Evolutionary conservation across 2,113 vertebrate species (phyloP).

Genomic region (Arothron firmamentum): DNA sequence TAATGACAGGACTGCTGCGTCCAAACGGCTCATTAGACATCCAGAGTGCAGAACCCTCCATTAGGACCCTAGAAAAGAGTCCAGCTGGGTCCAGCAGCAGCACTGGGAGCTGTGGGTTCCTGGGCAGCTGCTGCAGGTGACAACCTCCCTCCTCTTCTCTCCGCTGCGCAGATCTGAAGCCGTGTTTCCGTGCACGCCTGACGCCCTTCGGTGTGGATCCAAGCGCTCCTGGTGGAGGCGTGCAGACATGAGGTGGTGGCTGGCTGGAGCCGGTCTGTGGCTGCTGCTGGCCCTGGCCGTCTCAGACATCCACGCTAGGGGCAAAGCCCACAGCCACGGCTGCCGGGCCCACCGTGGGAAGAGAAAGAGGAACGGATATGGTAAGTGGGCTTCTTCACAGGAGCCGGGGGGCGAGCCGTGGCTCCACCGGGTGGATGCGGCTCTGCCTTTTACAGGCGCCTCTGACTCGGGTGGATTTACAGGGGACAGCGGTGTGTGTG

Average conservation of each 20-base stretch:
- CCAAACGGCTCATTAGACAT: constrained; percentile 54
- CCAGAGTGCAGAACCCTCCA: constrained; percentile 30
- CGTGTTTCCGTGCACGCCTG: no score
- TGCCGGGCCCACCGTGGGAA: constrained; percentile 29
- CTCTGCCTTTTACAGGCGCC: no score
- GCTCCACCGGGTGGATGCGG: no score
- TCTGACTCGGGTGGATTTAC: no score
- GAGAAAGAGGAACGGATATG: constrained; percentile 35
- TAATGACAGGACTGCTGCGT: constrained; percentile 58
- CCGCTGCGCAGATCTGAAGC: no score
- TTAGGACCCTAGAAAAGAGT: constrained; percentile 38
- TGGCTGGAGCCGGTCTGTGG: constrained; percentile 59
- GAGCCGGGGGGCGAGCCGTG: no score
- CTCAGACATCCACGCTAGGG: constrained; percentile 48
- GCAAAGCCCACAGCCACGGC: constrained; percentile 36
- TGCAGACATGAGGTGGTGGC: constrained; percentile 76
- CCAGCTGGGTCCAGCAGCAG: constrained; percentile 59
- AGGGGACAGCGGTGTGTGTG: no score
- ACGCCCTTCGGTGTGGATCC: no score
- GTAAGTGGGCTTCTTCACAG: constrained; percentile 24
- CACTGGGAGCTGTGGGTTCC: constrained; percentile 33
- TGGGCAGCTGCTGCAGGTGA: constrained; percentile 52
- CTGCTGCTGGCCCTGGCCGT: constrained; percentile 46
- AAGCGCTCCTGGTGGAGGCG: no score
- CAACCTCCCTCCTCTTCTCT: constrained; percentile 2